These are phyloP conservation scores for Platysteira castanea DNA, from an alignment of 2,113 vertebrate species.

Conservation along the genomic window DNA sequence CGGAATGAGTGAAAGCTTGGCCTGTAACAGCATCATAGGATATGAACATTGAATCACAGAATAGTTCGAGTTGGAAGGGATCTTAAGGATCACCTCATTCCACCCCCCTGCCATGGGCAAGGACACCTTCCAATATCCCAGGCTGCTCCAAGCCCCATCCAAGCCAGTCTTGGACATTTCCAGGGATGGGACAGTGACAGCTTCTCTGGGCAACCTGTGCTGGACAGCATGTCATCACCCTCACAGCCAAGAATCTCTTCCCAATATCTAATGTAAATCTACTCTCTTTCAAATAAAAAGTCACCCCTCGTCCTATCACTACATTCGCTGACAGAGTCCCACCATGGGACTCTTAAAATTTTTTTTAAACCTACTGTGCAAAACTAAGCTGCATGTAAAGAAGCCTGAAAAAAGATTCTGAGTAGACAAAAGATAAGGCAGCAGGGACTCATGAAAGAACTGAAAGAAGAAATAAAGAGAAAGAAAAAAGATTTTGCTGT, in stretches of 20 bases:
- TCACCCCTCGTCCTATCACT: rapidly evolving
- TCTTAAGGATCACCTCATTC: not conserved
- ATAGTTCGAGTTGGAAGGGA: not conserved
- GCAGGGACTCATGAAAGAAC: not conserved
- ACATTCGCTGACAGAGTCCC: too few relatives aligned
- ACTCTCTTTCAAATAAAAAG: not conserved
- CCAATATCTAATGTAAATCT: not conserved
- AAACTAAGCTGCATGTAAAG: not conserved
- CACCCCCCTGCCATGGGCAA: not conserved
- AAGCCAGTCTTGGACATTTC: not conserved
- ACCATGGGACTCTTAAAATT: rapidly evolving
- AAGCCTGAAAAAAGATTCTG: not conserved
- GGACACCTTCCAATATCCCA: not conserved
- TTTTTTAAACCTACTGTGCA: not conserved
- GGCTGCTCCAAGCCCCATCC: rapidly evolving
- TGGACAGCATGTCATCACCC: not conserved
- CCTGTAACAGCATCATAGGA: not conserved
- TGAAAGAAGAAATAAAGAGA: not conserved
- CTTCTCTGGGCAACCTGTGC: not conserved
- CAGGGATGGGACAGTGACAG: not conserved
- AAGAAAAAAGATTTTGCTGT: not conserved
- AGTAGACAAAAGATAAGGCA: not conserved
- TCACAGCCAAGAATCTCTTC: not conserved
- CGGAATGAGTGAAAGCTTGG: not conserved
- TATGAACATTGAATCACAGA: rapidly evolving